Base-by-base conservation (phyloP, 2,888 invertebrate species). In the Orchesellides sinensis region DNA sequence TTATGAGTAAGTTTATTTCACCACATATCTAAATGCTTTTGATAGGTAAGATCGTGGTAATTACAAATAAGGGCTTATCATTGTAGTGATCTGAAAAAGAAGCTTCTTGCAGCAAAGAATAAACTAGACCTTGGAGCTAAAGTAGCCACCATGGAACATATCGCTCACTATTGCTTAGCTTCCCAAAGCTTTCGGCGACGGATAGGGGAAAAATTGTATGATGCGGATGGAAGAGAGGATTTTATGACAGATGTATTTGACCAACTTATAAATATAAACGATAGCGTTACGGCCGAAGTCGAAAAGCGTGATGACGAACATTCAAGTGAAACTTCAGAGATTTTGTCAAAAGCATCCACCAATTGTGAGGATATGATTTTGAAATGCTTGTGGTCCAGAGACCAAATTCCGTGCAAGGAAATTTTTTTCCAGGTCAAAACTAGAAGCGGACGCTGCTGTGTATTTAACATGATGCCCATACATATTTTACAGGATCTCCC, bases 1-100 rank as follows among this genome's bases (percentile, higher is more conserved):
- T 86, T 35, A 84, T 85, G 54, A 66, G 32, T 75, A 78, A n/a
- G 84, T 86, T 25, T 85, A 82, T 27, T 59, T 10, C n/a, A 25
- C 1, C 59, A 59, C 21, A 14, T 27, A n/a, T n/a, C n/a, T n/a
- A n/a, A n/a, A n/a, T n/a, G n/a, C n/a, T n/a, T n/a, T n/a, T n/a
- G n/a, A n/a, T n/a, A n/a, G n/a, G n/a, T n/a, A n/a, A n/a, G n/a
- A n/a, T n/a, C n/a, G n/a, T n/a, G n/a, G n/a, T n/a, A n/a, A n/a
- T n/a, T n/a, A n/a, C n/a, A n/a, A n/a, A n/a, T n/a, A n/a, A n/a
- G 10, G 2, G 1, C 40, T 40, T 8, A 14, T 8, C n/a, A 40
- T 5, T 40, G 14, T n/a, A 40, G 40, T 5, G 40, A 40, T 2
- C 40, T 40, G 14, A 40, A 40, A 2, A 10, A 5, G 10, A 2